A percentile compares a stretch with the other conserved stretches of the same genome.
Evolutionary conservation across 23 tunicate species (phyloP).

Genomic region (Botrylloides violaceus): DNA sequence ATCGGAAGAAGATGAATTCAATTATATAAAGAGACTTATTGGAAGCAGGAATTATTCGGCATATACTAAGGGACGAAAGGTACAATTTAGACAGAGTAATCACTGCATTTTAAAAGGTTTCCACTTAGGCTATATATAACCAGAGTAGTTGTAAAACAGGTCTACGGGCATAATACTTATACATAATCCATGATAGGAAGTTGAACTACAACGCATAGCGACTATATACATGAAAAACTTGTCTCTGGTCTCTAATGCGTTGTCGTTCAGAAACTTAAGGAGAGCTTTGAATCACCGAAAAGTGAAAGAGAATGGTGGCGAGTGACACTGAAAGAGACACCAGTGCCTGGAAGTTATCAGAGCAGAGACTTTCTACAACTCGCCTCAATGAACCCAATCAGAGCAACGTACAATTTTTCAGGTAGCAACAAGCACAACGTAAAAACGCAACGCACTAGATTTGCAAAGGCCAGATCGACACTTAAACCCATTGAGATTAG

Average conservation of each 20-base stretch:
- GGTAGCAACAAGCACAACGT: too few species aligned
- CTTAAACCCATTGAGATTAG: too few species aligned
- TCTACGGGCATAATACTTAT: too few species aligned
- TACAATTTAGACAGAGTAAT: conserved; percentile 1
- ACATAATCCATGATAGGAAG: neutral
- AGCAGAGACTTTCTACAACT: conserved; percentile 47
- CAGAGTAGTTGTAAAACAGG: too few species aligned
- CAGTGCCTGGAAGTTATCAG: conserved; percentile 59
- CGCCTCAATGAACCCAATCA: conserved; percentile 43
- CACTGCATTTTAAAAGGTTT: too few species aligned
- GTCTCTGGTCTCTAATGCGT: neutral
- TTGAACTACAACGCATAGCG: neutral
- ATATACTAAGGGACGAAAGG: conserved; percentile 76
- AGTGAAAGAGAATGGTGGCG: conserved; percentile 86
- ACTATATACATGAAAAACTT: neutral
- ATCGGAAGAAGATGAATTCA: neutral
- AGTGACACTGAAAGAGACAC: conserved; percentile 54
- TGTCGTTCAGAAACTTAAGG: neutral
- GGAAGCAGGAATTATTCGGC: conserved; percentile 51
- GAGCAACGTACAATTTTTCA: conserved; percentile 58
- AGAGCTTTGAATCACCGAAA: conserved; percentile 33
- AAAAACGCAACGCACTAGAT: too few species aligned
- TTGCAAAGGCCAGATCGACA: too few species aligned
- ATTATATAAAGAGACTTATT: conserved; percentile 5
- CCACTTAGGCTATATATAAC: too few species aligned